phyloP scores from a whole-genome alignment of 1,140 invertebrate genomes.

The Hycleus cichorii region DNA sequence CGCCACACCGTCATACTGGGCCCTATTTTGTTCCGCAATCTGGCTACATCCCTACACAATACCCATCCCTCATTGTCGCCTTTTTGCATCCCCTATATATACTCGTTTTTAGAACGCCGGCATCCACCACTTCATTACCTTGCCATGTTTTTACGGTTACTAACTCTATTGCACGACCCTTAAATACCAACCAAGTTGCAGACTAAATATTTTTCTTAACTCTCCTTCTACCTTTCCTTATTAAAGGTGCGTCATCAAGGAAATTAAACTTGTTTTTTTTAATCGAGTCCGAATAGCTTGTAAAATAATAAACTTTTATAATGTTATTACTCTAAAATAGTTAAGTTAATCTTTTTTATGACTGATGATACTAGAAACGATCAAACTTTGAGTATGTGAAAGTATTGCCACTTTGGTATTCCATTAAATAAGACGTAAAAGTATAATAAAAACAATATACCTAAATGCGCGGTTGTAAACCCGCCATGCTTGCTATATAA shows the following conservation, averaged over 20 bases:
- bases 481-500: constrained; percentile 18
- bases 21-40: constrained; percentile 16
- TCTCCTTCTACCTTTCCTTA: too few relatives aligned
- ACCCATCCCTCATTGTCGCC: too few relatives aligned
- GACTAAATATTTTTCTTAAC: too few relatives aligned
- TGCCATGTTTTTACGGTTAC: neutral
- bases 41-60: constrained; percentile 2
- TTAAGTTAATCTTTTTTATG: too few relatives aligned
- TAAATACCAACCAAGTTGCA: too few relatives aligned
- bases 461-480: constrained; percentile 14
- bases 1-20: constrained; percentile 12
- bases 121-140: neutral
- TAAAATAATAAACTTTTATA: too few relatives aligned
- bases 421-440: constrained; percentile 22
- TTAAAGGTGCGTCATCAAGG: too few relatives aligned
- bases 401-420: constrained; percentile 16
- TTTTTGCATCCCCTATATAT: constrained; percentile 2
- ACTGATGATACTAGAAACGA: constrained; percentile 5
- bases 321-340: too few relatives aligned
- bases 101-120: too few relatives aligned
- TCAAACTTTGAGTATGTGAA: constrained; percentile 14
- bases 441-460: constrained; percentile 16
- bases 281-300: too few relatives aligned
- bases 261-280: too few relatives aligned
- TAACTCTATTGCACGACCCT: too few relatives aligned